Percentiles rank a stretch among this genome's conserved stretches.
These are phyloP conservation scores for Bicyclus anynana DNA, from an alignment of 1,140 invertebrate genomes.

Conservation along the genomic window DNA sequence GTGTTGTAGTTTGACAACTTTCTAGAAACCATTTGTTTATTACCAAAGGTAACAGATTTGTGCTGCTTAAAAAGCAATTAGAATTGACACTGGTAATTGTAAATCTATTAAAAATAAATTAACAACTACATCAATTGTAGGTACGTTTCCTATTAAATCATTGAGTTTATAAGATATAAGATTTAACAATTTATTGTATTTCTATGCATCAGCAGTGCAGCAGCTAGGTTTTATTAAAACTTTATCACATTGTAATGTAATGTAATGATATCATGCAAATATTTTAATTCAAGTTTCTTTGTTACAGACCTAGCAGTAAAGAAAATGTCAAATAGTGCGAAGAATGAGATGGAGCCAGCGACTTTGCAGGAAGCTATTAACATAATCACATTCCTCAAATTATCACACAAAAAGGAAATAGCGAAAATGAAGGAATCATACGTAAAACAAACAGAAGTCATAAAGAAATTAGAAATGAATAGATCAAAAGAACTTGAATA, in stretches of 20 bases:
- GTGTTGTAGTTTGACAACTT: not conserved
- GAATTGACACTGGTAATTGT: conserved; percentile 1
- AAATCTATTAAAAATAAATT: conserved; percentile 19
- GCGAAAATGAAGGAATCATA: conserved; percentile 49
- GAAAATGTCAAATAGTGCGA: conserved; percentile 37
- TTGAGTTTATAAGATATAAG: too few relatives aligned
- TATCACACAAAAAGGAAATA: conserved; percentile 65
- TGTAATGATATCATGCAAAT: not conserved
- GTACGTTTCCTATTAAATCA: not conserved
- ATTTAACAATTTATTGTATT: too few relatives aligned
- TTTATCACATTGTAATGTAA: too few relatives aligned
- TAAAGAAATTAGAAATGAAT: conserved; percentile 62
- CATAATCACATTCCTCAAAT: conserved; percentile 62
- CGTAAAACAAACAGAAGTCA: conserved; percentile 52
- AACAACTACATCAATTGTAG: conserved; percentile 4
- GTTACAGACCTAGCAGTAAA: conserved; percentile 47
- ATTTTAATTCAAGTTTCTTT: conserved; percentile 21
- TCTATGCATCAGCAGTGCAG: too few relatives aligned
- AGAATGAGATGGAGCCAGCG: conserved; percentile 53
- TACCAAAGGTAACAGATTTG: not conserved
- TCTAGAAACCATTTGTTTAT: conserved; percentile 9
- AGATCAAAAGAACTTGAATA: conserved; percentile 68
- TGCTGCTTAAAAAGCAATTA: conserved; percentile 10
- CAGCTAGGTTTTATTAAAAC: too few relatives aligned
- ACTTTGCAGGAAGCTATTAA: conserved; percentile 66